These are phyloP conservation scores for Bubo blakistoni DNA, from an alignment of 2,113 vertebrate species.

Conservation along the genomic window DNA sequence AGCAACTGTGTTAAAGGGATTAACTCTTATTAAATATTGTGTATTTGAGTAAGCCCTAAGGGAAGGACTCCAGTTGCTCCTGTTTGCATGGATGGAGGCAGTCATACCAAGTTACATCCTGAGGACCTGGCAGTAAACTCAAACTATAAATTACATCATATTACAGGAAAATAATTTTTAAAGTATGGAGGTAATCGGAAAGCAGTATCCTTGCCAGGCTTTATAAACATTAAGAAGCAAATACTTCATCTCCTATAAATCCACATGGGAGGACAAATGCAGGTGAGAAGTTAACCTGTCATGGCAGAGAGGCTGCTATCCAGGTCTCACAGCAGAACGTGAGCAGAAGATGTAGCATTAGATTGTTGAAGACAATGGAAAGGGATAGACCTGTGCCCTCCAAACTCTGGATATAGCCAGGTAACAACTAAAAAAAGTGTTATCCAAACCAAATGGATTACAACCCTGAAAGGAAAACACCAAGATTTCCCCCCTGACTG, in stretches of 20 bases:
- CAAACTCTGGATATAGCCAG: not conserved
- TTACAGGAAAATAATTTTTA: not conserved
- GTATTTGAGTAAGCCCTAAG: constrained; percentile 56
- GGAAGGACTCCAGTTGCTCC: constrained; percentile 46
- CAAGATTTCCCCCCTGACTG: not conserved
- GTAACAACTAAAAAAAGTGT: not conserved
- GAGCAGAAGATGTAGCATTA: not conserved
- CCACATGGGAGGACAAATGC: not conserved
- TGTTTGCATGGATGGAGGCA: constrained; percentile 1
- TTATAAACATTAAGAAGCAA: not conserved
- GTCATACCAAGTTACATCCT: constrained; percentile 17
- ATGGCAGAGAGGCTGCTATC: not conserved
- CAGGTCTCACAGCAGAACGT: not conserved
- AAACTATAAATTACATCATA: not conserved
- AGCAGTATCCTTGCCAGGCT: not conserved
- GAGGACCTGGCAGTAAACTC: not conserved
- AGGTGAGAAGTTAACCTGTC: not conserved
- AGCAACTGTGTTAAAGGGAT: constrained; percentile 67
- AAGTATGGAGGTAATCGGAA: not conserved
- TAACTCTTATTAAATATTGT: constrained; percentile 67
- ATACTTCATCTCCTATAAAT: not conserved
- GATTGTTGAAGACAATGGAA: not conserved
- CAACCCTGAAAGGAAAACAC: not conserved
- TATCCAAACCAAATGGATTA: not conserved
- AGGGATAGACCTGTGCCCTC: not conserved